A percentile compares a stretch with the other conserved stretches of the same genome.
phyloP scores from a whole-genome alignment of 1,140 invertebrate species.

The Hypothenemus hampei region DNA sequence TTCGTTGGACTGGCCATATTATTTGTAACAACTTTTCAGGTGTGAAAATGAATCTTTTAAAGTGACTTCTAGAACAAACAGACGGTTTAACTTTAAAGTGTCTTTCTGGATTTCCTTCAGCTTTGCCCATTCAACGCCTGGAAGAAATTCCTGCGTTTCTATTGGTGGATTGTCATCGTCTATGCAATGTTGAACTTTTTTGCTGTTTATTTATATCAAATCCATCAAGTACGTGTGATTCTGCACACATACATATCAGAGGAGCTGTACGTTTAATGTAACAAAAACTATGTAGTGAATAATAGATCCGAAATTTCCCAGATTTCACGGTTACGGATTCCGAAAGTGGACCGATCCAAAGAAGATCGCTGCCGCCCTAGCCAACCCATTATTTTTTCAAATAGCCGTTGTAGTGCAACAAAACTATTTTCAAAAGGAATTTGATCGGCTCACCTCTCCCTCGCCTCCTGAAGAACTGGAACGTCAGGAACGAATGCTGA shows the following conservation, averaged over 20 bases:
- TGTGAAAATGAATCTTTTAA: not conserved
- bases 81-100: not conserved
- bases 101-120: conserved; percentile 1
- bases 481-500: not conserved
- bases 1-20: conserved; percentile 9
- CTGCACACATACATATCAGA: too few species aligned
- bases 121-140: conserved; percentile 8
- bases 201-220: conserved; percentile 17
- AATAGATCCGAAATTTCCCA: not conserved
- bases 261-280: not conserved
- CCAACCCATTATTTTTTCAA: conserved; percentile 17
- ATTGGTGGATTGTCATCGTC: conserved; percentile 21
- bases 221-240: not conserved
- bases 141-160: conserved; percentile 16
- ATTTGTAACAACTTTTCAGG: conserved; percentile 8
- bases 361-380: not conserved
- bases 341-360: not conserved
- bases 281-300: not conserved
- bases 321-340: not conserved
- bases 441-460: conserved; percentile 13
- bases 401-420: conserved; percentile 16
- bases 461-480: not conserved
- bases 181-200: conserved; percentile 20
- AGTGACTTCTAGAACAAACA: too few species aligned
- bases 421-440: conserved; percentile 11